Percentiles rank a stretch among this genome's conserved stretches.
Evolutionary conservation across 2,113 vertebrate genomes (phyloP).

Genomic region (Picathartes gymnocephalus): DNA sequence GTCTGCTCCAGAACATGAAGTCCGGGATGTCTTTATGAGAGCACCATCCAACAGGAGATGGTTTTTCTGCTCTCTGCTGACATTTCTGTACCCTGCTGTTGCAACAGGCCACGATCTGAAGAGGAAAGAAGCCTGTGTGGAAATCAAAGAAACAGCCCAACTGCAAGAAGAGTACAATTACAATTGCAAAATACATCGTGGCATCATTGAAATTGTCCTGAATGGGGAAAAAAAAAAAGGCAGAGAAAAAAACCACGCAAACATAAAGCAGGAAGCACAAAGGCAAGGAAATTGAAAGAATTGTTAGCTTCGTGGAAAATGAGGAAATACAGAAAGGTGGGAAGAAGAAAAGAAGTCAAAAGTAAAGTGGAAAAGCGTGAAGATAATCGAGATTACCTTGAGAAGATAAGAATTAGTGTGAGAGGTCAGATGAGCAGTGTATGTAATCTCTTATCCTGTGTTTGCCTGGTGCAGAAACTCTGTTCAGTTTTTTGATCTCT

Average conservation of each 20-base stretch:
- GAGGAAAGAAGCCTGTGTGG: neutral
- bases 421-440: neutral
- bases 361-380: neutral
- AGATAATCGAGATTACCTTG: neutral
- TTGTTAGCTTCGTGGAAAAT: neutral
- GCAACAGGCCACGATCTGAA: neutral
- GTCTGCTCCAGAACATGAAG: neutral
- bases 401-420: neutral
- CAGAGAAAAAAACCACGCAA: neutral
- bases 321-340: neutral
- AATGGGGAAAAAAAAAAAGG: neutral
- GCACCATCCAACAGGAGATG: neutral
- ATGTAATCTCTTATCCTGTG: neutral
- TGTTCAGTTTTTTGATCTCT: neutral
- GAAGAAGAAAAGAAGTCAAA: neutral
- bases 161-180: neutral
- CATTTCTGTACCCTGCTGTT: neutral
- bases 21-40: neutral
- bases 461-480: neutral
- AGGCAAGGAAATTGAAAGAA: neutral
- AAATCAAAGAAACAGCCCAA: neutral
- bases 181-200: neutral
- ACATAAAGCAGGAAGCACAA: neutral
- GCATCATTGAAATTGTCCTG: neutral
- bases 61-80: neutral